Conservation (phyloP, 2,888 invertebrate species). For the Drosophila buzzatii region DNA sequence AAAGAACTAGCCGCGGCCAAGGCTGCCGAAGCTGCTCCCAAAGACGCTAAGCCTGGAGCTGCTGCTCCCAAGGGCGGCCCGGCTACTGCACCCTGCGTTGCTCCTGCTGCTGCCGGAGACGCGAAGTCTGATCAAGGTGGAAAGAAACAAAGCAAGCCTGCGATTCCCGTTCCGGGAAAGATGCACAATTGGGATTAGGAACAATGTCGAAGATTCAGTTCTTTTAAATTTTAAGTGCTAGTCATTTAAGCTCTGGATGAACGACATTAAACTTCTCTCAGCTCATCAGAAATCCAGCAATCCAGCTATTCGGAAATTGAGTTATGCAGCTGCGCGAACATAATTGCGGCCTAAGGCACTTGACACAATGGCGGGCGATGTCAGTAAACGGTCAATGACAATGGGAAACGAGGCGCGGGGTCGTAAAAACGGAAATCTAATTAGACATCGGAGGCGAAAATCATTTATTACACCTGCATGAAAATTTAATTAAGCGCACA, state of each 20-base stretch:
- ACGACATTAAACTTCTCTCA: neutral
- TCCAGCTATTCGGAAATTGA: conserved; percentile 9
- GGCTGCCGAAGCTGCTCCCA: conserved; percentile 2
- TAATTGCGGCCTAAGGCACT: conserved; percentile 48
- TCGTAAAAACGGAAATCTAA: conserved; percentile 72
- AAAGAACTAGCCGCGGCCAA: conserved; percentile 9
- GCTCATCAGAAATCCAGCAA: neutral
- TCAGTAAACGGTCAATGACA: conserved; percentile 16
- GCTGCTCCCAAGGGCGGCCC: neutral
- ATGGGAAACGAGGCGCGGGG: neutral
- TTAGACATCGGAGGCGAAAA: conserved; percentile 65
- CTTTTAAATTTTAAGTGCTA: conserved; percentile 9
- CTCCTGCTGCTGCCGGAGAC: neutral
- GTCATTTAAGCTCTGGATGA: neutral
- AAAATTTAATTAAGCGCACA: conserved; percentile 80
- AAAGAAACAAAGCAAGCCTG: neutral
- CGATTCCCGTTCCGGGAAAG: conserved; percentile 27
- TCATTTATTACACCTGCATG: conserved; percentile 80
- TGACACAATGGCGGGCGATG: conserved; percentile 36
- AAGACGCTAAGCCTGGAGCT: neutral
- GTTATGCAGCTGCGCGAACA: conserved; percentile 11
- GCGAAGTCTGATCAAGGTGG: neutral
- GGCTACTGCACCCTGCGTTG: neutral
- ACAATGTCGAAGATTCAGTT: neutral
- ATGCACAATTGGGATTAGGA: conserved; percentile 42